Percentiles rank a stretch among this genome's conserved stretches.
These are phyloP conservation scores for Actinia equina DNA, from an alignment of 64 coral and sea anemone genomes.

Conservation along the genomic window DNA sequence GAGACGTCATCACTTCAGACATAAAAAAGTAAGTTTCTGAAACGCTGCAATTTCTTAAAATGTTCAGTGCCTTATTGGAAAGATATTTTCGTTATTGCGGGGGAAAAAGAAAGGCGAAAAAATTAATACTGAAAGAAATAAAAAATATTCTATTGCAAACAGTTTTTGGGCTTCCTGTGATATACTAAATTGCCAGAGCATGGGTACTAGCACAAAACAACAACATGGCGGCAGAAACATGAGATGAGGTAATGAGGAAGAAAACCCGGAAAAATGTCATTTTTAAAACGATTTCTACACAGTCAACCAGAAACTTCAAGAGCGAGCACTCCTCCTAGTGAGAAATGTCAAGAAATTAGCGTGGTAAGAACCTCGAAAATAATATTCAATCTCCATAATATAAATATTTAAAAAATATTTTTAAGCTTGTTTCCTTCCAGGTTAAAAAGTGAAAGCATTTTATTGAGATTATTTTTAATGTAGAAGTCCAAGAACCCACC, in stretches of 20 bases:
- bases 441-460: too few relatives aligned
- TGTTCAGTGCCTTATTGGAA: too few relatives aligned
- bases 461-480: not conserved
- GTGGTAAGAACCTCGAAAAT: not conserved
- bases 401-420: too few relatives aligned
- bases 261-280: not conserved
- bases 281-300: not conserved
- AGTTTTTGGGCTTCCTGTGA: not conserved
- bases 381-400: not conserved
- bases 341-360: not conserved
- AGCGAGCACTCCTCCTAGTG: not conserved
- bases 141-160: too few relatives aligned
- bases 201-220: not conserved
- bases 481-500: not conserved
- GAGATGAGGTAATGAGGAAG: constrained; percentile 2
- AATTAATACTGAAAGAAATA: too few relatives aligned
- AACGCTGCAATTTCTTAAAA: too few relatives aligned
- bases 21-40: too few relatives aligned
- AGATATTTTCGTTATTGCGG: too few relatives aligned
- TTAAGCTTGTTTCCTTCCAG: too few relatives aligned
- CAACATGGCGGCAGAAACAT: not conserved
- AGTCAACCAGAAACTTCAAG: not conserved
- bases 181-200: not conserved
- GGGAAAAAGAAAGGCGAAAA: too few relatives aligned
- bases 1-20: too few relatives aligned